phyloP scores from a whole-genome alignment of 1,140 invertebrate genomes.

The Drosophila fuyamai region DNA sequence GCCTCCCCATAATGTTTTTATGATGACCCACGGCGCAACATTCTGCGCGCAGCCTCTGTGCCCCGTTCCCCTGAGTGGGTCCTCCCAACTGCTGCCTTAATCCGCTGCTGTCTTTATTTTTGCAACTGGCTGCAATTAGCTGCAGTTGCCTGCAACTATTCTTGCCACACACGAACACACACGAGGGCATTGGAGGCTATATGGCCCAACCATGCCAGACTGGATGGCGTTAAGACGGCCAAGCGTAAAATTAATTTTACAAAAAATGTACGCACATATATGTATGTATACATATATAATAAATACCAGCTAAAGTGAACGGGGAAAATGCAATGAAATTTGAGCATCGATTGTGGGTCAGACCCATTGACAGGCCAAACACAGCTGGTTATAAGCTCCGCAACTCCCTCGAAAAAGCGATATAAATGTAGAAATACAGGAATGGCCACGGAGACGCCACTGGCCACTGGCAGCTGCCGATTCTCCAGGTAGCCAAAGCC shows the following conservation, averaged over 20 bases:
- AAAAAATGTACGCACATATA: conserved; percentile 24
- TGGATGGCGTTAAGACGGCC: conserved; percentile 51
- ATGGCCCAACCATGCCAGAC: conserved; percentile 30
- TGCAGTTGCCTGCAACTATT: conserved; percentile 64
- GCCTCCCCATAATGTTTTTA: conserved; percentile 78
- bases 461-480: conserved; percentile 43
- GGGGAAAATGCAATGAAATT: conserved; percentile 70
- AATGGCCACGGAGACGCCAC: conserved; percentile 41
- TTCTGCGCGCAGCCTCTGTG: conserved; percentile 36
- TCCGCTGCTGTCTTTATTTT: conserved; percentile 78
- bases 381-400: conserved; percentile 54
- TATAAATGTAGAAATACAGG: not conserved
- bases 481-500: conserved; percentile 55
- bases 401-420: conserved; percentile 33
- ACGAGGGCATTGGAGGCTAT: not conserved
- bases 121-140: conserved; percentile 77
- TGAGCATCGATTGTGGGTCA: conserved; percentile 80
- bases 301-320: conserved; percentile 4
- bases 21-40: conserved; percentile 73
- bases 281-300: not conserved
- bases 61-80: too few relatives aligned
- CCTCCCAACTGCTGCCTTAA: conserved; percentile 35
- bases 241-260: conserved; percentile 75
- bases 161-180: conserved; percentile 44
- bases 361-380: conserved; percentile 39